These are phyloP conservation scores for Eulithis testata DNA, from an alignment of 2,888 invertebrate species.

Conservation along the genomic window DNA sequence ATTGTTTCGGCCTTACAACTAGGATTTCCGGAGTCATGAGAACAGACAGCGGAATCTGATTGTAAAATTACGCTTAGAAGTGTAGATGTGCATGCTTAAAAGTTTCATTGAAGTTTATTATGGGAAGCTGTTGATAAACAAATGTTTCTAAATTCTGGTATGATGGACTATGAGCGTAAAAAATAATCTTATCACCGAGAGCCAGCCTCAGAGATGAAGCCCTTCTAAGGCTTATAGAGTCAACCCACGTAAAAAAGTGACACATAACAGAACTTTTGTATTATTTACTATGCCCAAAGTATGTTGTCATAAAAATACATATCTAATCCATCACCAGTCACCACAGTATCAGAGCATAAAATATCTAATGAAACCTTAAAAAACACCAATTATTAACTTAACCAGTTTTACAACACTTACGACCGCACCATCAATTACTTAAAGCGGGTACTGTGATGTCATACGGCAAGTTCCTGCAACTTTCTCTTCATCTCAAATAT, in stretches of 20 bases:
- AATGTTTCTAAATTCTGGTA: too few species aligned
- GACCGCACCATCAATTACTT: constrained; percentile 43
- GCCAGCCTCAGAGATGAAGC: too few species aligned
- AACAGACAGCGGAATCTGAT: constrained; percentile 36
- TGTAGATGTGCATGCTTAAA: constrained; percentile 11
- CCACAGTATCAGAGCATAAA: constrained; percentile 14
- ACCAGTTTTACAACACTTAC: constrained; percentile 35
- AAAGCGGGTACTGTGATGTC: constrained; percentile 55
- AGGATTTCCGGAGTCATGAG: constrained; percentile 45
- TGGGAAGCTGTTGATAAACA: neutral
- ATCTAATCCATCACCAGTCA: constrained; percentile 10
- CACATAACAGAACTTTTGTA: too few species aligned
- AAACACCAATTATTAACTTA: constrained; percentile 25
- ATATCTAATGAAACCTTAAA: constrained; percentile 19
- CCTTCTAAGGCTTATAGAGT: too few species aligned
- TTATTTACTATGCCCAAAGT: neutral
- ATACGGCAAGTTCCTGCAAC: constrained; percentile 56
- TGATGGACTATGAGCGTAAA: too few species aligned
- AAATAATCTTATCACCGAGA: too few species aligned
- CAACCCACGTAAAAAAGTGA: too few species aligned
- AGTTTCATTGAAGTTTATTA: constrained; percentile 17
- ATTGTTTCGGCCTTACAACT: constrained; percentile 41
- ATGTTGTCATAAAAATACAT: neutral
- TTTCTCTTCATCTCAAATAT: constrained; percentile 51
- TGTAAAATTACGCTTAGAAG: constrained; percentile 33